Evolutionary conservation across 2,797 vertebrate species (phyloP), one percentile per base, ranked within the genome.

Genomic region (Sebastes iracundus): DNA sequence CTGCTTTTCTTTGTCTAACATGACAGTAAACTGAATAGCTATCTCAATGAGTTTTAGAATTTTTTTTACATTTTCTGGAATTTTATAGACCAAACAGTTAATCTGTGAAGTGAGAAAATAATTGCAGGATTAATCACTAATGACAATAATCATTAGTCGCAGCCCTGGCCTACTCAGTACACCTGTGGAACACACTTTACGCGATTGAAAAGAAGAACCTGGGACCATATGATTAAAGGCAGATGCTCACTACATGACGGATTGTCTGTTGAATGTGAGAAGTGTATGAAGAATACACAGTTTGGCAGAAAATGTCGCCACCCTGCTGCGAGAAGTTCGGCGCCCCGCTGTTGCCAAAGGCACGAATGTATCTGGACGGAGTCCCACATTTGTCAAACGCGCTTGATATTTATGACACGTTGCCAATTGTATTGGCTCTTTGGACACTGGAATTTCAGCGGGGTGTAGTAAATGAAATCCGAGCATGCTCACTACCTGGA

Each of bases 351-450:
- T 28, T 60, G 56, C 75, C 14, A 49, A 42, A 35, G 35, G 49
- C 32, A 59, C 72, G 14, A 33, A 6, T 33, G 60, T 61, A 65
- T 66, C 74, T 79, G 71, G 56, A 75, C 25, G 32, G 25, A 75
- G 32, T 75, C 69, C 59, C 30, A 2, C 63, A n/a, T 70, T 65
- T 61, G 38, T 46, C 12, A 53, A 81, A 65, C 53, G 23, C 0
- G 6, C 46, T 10, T 38, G 56, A 85, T 78, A 75, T 78, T 72
- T 52, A 67, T 59, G 62, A 59, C 71, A 60, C 30, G 22, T 71
- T 61, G 61, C 61, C 49, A 8, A 68, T 33, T 52, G 72, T 42
- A 65, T 22, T 22, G 35, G 33, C 38, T 63, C 33, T 68, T 22
- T 22, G 30, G 38, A 68, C 32, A 61, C 35, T 38, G 7, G 22